Conservation (phyloP, 2,113 vertebrate species). For the Peromyscus maniculatus region DNA sequence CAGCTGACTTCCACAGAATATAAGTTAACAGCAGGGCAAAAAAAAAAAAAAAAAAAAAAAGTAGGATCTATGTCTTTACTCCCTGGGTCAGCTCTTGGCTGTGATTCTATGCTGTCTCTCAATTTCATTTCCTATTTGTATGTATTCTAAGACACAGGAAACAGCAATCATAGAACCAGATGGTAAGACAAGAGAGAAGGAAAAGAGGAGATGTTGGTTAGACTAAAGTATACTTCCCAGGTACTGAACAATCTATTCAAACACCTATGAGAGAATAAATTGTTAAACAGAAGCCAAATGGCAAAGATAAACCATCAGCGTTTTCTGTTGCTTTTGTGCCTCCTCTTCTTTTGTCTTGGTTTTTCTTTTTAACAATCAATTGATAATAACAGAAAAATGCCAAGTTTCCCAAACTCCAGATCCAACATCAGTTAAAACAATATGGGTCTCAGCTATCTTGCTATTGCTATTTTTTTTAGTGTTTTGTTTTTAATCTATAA, state of each 20-base stretch:
- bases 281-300: slow-evolving; percentile 19
- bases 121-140: not conserved
- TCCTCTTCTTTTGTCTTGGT: not conserved
- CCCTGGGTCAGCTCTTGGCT: not conserved
- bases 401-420: not conserved
- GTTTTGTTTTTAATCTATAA: not conserved
- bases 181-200: not conserved
- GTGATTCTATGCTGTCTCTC: not conserved
- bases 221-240: not conserved
- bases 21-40: not conserved
- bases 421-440: not conserved
- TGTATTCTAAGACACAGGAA: not conserved
- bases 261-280: not conserved
- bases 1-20: not conserved
- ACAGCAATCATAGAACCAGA: not conserved
- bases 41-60: not conserved
- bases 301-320: not conserved
- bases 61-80: not conserved
- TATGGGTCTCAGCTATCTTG: not conserved
- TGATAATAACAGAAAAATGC: not conserved
- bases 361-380: not conserved
- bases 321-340: not conserved
- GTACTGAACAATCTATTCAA: not conserved
- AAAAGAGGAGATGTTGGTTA: not conserved
- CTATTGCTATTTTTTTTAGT: not conserved